Conservation (phyloP, 2,888 invertebrate species). For the Ormyrus thymus region DNA sequence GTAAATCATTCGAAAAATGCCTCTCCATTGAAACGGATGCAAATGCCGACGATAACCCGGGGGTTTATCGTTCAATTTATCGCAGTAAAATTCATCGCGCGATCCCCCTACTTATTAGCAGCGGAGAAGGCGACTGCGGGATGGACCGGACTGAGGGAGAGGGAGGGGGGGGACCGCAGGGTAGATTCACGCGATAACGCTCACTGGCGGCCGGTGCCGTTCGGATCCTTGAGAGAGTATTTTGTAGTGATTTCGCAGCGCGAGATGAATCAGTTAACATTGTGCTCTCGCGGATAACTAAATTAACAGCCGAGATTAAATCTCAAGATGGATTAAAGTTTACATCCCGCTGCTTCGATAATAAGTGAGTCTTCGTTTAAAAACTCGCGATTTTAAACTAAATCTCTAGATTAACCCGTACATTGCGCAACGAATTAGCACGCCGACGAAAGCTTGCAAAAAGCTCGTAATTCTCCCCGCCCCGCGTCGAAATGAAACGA, state of each 20-base stretch:
- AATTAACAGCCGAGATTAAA: too few relatives aligned
- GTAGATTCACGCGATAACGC: slow-evolving; percentile 56
- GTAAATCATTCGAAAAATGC: too few relatives aligned
- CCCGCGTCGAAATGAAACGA: too few relatives aligned
- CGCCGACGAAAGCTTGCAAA: too few relatives aligned
- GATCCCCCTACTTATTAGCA: slow-evolving; percentile 23
- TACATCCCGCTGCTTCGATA: too few relatives aligned
- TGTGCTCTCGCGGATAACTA: too few relatives aligned
- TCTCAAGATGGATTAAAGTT: too few relatives aligned
- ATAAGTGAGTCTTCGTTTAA: too few relatives aligned
- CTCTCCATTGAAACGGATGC: not conserved
- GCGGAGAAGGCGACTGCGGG: not conserved
- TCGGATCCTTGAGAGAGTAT: slow-evolving; percentile 37
- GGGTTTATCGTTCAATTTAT: not conserved
- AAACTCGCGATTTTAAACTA: too few relatives aligned
- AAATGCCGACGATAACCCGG: not conserved
- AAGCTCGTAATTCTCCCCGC: too few relatives aligned
- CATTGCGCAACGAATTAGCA: too few relatives aligned
- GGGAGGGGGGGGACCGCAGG: slow-evolving; percentile 50
- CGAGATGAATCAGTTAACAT: not conserved
- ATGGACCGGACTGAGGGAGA: slow-evolving; percentile 26
- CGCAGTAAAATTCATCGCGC: slow-evolving; percentile 2
- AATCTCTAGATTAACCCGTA: too few relatives aligned
- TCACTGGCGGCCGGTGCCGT: slow-evolving; percentile 13
- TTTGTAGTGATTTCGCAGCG: slow-evolving; percentile 39